phyloP scores from a whole-genome alignment of 2,113 vertebrate genomes.

The Poecilia latipinna region DNA sequence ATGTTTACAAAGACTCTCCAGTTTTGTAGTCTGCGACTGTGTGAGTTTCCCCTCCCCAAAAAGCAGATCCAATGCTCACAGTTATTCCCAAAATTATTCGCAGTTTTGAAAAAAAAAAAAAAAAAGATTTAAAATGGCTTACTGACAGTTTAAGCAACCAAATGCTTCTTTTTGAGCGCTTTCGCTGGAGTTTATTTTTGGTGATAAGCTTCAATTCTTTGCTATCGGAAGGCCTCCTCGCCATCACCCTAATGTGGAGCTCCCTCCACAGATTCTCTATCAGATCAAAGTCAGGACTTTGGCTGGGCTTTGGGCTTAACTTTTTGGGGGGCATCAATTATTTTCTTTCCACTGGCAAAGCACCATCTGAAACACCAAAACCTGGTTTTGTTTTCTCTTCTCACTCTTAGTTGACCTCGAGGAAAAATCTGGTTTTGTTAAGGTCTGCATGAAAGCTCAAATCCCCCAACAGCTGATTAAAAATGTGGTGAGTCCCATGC shows the following conservation, averaged over 20 bases:
- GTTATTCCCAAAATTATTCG: neutral
- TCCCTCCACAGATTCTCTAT: neutral
- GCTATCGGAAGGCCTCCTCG: too few species aligned
- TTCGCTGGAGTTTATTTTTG: neutral
- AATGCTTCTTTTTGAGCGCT: neutral
- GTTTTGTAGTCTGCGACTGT: neutral
- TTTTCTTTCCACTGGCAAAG: neutral
- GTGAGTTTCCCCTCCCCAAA: neutral
- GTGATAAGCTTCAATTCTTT: neutral
- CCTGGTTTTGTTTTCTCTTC: neutral
- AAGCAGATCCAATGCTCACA: neutral
- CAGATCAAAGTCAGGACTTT: neutral
- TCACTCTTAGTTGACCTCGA: neutral
- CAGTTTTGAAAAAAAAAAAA: too few species aligned
- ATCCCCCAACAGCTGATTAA: neutral
- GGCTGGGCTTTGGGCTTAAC: neutral
- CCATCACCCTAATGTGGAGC: too few species aligned
- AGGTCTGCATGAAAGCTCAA: neutral
- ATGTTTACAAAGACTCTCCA: neutral
- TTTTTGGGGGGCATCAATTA: neutral
- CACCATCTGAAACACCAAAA: neutral
- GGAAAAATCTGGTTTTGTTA: neutral
- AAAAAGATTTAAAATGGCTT: neutral
- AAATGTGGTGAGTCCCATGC: neutral
- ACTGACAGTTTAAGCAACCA: neutral